phyloP scores from a whole-genome alignment of 2,888 invertebrate species.

The Xanthostigma xanthostigma region DNA sequence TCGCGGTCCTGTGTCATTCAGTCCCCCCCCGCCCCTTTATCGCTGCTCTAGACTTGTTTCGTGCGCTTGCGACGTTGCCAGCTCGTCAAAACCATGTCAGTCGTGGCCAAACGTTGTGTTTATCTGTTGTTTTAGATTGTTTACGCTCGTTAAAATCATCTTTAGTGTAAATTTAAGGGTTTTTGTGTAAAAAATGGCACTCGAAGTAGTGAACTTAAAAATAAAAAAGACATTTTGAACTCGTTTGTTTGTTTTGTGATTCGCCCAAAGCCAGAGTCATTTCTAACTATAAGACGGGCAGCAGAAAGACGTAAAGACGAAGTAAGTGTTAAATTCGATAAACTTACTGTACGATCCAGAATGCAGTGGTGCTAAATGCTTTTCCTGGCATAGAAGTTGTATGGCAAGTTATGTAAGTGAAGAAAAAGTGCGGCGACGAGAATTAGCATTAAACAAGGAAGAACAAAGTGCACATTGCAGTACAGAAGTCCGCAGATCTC shows the following conservation, averaged over 20 bases:
- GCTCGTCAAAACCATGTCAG: too few relatives aligned
- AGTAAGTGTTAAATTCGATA: not conserved
- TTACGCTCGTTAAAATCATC: too few relatives aligned
- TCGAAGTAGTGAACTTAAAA: not conserved
- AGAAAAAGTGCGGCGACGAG: not conserved
- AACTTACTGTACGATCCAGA: too few relatives aligned
- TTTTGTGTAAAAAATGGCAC: not conserved
- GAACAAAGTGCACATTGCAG: not conserved
- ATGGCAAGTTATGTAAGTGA: not conserved
- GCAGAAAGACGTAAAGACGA: not conserved
- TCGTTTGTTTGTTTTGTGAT: not conserved
- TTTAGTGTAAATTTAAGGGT: too few relatives aligned
- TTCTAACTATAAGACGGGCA: not conserved
- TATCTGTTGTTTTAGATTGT: too few relatives aligned
- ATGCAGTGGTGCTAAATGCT: too few relatives aligned
- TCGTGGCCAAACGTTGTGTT: too few relatives aligned
- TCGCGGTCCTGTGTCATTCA: too few relatives aligned
- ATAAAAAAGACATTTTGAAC: not conserved
- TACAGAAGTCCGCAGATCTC: not conserved
- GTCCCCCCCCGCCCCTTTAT: too few relatives aligned
- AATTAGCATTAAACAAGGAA: not conserved
- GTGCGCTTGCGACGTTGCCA: too few relatives aligned
- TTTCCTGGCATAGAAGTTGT: conserved; percentile 1
- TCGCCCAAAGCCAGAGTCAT: not conserved
- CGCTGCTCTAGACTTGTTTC: too few relatives aligned